These are phyloP conservation scores for Dicaeum eximium DNA, from an alignment of 2,113 vertebrate species.

Conservation along the genomic window DNA sequence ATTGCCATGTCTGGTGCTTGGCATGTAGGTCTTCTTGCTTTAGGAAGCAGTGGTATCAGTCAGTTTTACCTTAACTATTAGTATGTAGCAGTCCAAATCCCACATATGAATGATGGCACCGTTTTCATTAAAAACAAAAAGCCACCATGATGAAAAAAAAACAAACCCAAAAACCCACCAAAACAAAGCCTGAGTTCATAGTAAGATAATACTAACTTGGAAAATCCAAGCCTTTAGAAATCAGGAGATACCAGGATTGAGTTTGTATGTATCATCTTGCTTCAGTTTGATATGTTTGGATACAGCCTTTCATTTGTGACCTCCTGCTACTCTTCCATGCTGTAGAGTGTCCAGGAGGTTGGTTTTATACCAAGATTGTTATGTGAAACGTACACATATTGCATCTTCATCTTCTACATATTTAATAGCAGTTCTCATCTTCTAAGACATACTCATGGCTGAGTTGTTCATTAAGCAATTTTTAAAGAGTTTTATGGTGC, in stretches of 20 bases:
- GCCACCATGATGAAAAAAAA: accelerated
- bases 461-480: conserved; percentile 75
- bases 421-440: conserved; percentile 63
- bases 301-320: not conserved
- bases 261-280: not conserved
- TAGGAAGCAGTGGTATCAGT: not conserved
- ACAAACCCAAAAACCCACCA: not conserved
- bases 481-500: conserved; percentile 75
- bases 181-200: not conserved
- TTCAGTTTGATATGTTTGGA: not conserved
- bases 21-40: not conserved
- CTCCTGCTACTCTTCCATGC: accelerated
- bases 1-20: not conserved
- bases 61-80: not conserved
- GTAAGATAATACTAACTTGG: not conserved
- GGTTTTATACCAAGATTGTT: not conserved
- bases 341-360: too few species aligned
- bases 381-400: not conserved
- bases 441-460: conserved; percentile 49
- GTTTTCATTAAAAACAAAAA: not conserved
- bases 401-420: not conserved
- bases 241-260: not conserved
- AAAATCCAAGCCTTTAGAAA: not conserved
- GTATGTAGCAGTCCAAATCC: not conserved
- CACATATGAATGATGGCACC: not conserved